Percentiles rank a stretch among this genome's conserved stretches.
Evolutionary conservation across 2,113 vertebrate species (phyloP).

Genomic region (Micromys minutus): DNA sequence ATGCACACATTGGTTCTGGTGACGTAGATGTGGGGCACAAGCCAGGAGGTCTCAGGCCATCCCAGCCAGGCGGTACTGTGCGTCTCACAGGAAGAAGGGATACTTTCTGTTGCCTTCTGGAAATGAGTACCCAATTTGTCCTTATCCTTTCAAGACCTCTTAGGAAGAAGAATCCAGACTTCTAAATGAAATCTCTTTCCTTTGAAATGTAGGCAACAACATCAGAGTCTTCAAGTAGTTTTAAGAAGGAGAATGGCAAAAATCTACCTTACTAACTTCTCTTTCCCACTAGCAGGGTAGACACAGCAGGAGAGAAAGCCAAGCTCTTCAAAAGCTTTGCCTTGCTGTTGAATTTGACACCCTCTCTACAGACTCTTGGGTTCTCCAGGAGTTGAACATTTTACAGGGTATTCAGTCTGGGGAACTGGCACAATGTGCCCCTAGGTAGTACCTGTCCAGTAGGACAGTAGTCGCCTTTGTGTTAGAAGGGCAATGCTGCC

Average conservation of each 20-base stretch:
- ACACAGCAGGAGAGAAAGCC: not conserved
- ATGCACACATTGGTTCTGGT: not conserved
- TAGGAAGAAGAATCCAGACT: not conserved
- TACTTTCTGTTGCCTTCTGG: not conserved
- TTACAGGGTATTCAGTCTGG: not conserved
- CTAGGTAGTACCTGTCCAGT: not conserved
- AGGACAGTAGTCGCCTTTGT: not conserved
- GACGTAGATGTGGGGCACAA: not conserved
- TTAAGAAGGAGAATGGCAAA: not conserved
- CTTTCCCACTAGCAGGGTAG: not conserved
- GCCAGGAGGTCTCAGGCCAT: not conserved
- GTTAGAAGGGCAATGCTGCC: not conserved
- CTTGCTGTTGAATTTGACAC: not conserved
- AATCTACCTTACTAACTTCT: not conserved
- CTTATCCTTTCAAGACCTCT: not conserved
- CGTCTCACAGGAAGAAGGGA: not conserved
- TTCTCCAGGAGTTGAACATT: not conserved
- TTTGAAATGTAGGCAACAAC: conserved; percentile 34
- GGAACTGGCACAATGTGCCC: not conserved
- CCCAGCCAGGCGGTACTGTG: not conserved
- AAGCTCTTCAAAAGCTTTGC: not conserved
- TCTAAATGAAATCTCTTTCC: conserved; percentile 16
- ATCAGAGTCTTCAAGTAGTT: not conserved
- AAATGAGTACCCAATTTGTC: not conserved
- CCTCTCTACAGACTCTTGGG: not conserved